Evolutionary conservation across 1,140 invertebrate genomes (phyloP).

Genomic region (Druon quercuslanigerum): DNA sequence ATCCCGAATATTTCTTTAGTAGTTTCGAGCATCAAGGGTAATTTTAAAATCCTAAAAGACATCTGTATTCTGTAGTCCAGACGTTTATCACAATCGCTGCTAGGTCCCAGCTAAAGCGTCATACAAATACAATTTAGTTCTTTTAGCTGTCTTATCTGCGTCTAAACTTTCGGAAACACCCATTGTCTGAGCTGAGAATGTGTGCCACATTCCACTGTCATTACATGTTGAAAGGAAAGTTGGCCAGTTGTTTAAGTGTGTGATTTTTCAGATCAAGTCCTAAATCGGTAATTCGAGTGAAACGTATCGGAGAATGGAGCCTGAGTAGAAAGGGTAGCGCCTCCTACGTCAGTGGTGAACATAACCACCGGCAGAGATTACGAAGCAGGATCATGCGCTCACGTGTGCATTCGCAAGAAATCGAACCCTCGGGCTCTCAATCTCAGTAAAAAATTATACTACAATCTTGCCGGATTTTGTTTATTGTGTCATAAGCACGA

Average conservation of each 20-base stretch:
- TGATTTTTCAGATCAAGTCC: constrained; percentile 29
- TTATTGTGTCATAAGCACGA: too few species aligned
- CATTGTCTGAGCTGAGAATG: constrained; percentile 16
- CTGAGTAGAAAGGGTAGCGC: not conserved
- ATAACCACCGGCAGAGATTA: constrained; percentile 47
- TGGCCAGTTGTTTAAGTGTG: constrained; percentile 17
- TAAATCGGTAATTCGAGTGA: constrained; percentile 28
- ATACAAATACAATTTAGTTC: not conserved
- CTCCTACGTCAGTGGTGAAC: constrained; percentile 34
- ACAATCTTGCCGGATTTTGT: too few species aligned
- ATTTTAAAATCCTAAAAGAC: too few species aligned
- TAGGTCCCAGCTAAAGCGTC: not conserved
- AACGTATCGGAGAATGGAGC: constrained; percentile 16
- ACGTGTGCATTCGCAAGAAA: not conserved
- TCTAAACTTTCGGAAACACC: constrained; percentile 9
- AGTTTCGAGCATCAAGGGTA: too few species aligned
- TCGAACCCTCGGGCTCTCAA: not conserved
- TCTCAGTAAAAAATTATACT: too few species aligned
- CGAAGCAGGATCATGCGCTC: constrained; percentile 48
- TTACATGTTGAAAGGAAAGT: constrained; percentile 28
- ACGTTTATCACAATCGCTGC: not conserved
- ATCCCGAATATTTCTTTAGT: too few species aligned
- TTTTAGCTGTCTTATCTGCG: constrained; percentile 3
- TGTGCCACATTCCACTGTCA: constrained; percentile 22
- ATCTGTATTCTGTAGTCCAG: too few species aligned